Evolutionary conservation across 2,888 invertebrate species (phyloP).

Genomic region (Pterobdella sp.): DNA sequence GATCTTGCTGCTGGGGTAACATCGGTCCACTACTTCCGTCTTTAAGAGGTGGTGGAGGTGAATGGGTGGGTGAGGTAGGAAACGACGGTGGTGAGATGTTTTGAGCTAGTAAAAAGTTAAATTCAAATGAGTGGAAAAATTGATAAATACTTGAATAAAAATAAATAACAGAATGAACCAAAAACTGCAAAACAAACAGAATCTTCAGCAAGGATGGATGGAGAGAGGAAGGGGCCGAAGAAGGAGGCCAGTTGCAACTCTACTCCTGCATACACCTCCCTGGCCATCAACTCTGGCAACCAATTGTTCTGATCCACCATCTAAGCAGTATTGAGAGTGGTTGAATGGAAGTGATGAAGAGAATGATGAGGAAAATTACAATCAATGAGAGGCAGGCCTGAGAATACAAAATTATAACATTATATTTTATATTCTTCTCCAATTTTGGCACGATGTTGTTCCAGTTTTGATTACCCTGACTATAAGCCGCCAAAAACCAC

Average conservation of each 20-base stretch:
- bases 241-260: constrained; percentile 77
- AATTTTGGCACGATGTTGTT: no score
- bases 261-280: constrained; percentile 58
- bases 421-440: no score
- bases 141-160: neutral
- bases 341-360: neutral
- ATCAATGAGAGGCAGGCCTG: no score
- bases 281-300: constrained; percentile 39
- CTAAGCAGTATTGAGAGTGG: neutral
- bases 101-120: neutral
- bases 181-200: neutral
- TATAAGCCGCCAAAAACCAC: neutral
- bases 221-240: constrained; percentile 81
- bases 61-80: neutral
- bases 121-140: neutral
- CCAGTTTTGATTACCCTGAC: neutral
- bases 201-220: constrained; percentile 87
- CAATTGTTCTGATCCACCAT: neutral
- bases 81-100: neutral
- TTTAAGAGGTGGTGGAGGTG: neutral
- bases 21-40: constrained; percentile 67
- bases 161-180: neutral
- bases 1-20: constrained; percentile 53
- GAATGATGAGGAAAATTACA: neutral
- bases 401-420: no score